phyloP scores from a whole-genome alignment of 2,113 vertebrate species.

The Caranx melampygus region DNA sequence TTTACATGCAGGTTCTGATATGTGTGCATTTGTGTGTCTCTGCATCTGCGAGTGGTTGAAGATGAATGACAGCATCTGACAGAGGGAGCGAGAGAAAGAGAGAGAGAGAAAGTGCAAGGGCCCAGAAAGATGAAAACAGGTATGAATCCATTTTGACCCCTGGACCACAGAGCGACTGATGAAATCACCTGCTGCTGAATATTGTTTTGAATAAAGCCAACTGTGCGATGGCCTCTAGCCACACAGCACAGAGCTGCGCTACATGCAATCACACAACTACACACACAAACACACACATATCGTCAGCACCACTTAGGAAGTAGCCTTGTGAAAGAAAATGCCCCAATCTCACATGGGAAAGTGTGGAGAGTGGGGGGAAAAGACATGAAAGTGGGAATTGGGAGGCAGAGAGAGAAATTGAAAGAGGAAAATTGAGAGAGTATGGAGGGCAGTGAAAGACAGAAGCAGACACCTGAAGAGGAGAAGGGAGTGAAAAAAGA shows the following conservation, averaged over 20 bases:
- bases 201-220: constrained; percentile 69
- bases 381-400: constrained; percentile 30
- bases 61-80: background rate
- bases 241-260: constrained; percentile 58
- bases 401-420: constrained; percentile 29
- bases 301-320: constrained; percentile 28
- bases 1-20: background rate
- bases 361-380: background rate
- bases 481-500: constrained; percentile 26
- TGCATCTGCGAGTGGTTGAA: constrained; percentile 16
- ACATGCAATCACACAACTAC: constrained; percentile 22
- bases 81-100: background rate
- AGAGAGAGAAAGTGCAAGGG: background rate
- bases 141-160: constrained; percentile 54
- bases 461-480: constrained; percentile 35
- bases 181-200: constrained; percentile 67
- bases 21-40: background rate
- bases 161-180: constrained; percentile 61
- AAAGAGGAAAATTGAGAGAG: constrained; percentile 38
- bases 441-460: constrained; percentile 14
- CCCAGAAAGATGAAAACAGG: constrained; percentile 22
- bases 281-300: constrained; percentile 18
- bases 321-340: constrained; percentile 42
- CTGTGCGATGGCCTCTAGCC: constrained; percentile 61
- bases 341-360: constrained; percentile 50